Evolutionary conservation across 2,888 invertebrate genomes (phyloP).

Genomic region (Julus scandinavius): DNA sequence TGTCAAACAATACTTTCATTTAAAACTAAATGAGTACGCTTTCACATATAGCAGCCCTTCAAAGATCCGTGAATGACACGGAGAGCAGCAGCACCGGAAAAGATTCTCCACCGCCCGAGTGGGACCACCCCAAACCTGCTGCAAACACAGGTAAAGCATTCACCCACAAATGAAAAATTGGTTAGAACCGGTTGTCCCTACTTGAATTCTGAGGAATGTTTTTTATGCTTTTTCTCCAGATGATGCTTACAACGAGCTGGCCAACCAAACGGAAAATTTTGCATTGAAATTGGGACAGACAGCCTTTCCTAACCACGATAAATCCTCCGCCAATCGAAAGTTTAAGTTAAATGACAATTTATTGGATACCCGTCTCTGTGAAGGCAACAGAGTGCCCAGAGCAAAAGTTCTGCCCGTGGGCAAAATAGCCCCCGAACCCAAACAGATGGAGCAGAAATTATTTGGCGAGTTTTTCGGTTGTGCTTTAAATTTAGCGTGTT

Average conservation of each 20-base stretch:
- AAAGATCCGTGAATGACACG: slow-evolving; percentile 24
- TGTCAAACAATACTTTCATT: background rate
- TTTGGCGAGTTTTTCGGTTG: slow-evolving; percentile 33
- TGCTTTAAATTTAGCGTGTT: background rate
- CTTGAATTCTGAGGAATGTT: background rate
- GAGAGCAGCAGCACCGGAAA: slow-evolving; percentile 56
- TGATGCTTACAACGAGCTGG: slow-evolving; percentile 57
- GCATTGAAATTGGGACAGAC: slow-evolving; percentile 53
- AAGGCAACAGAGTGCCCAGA: slow-evolving; percentile 32
- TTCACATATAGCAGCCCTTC: background rate
- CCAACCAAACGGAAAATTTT: slow-evolving; percentile 57
- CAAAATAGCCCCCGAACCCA: slow-evolving; percentile 54
- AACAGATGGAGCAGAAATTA: slow-evolving; percentile 42
- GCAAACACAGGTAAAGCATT: slow-evolving; percentile 49
- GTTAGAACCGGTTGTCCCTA: background rate
- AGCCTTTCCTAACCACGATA: background rate
- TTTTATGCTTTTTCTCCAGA: slow-evolving; percentile 49
- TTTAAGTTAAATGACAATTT: slow-evolving; percentile 37
- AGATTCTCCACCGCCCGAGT: slow-evolving; percentile 56
- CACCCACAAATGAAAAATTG: background rate
- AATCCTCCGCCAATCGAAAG: background rate
- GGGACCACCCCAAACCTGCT: slow-evolving; percentile 56
- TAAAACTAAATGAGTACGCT: background rate
- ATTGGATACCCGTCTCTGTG: background rate
- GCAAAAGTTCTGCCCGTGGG: slow-evolving; percentile 45